Base-by-base conservation (phyloP, 2,797 vertebrate genomes). In the Arnoldichthys spilopterus region DNA sequence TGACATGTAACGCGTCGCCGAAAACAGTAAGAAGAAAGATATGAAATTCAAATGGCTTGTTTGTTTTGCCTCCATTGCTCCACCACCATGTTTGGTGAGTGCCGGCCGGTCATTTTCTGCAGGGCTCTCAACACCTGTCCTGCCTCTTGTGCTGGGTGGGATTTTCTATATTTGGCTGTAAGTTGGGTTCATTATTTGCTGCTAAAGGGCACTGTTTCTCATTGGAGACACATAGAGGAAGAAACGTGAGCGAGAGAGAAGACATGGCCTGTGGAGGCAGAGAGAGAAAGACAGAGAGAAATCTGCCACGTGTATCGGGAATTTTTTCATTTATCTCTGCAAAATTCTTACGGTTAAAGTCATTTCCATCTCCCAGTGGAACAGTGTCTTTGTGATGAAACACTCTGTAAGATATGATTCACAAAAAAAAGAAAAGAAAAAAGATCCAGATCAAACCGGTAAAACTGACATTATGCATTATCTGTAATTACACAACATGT, bases 91-190 rank as follows among this genome's bases (percentile, higher is more conserved):
- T 94, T 94, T 92, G 93, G 92, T 87, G 77, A 88, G 88, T 88
- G 88, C 85, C 89, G 90, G 88, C 84, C 88, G 73, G 86, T 89
- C 90, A 87, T 88, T 90, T 92, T 90, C 87, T 85, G 51, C 80
- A 86, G 88, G 34, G 83, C 89, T 89, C 90, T 89, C 89, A 87
- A 89, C 94, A 94, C 93, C 94, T 94, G 93, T 94, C 92, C 89
- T 84, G 81, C 77, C 88, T 88, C 93, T 94, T 94, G 92, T 94
- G 88, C 88, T 13, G 87, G 91, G 92, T 13, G 87, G 91, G 92
- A 93, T 94, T 91, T 93, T 93, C 93, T 94, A 94, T 94, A 93
- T 94, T 94, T 94, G 93, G 92, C 91, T 83, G 85, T 89, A 92
- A 92, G 90, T 89, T 87, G 84, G 74, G 85, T 88, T 86, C 87